These are phyloP conservation scores for Solea solea DNA, from an alignment of 2,113 vertebrate genomes.

Conservation along the genomic window DNA sequence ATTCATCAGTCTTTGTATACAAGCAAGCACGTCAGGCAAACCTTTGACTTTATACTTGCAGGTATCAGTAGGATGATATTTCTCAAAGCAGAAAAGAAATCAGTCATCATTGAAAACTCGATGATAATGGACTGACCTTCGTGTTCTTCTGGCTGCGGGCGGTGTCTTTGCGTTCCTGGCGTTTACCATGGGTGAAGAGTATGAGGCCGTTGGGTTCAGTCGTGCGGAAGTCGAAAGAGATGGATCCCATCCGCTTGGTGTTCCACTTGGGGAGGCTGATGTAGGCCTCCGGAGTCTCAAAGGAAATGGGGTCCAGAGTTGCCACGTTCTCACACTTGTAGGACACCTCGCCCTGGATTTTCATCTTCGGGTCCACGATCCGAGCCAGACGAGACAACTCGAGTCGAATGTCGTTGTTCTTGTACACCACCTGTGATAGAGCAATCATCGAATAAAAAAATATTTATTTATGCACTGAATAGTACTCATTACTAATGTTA, in stretches of 20 bases:
- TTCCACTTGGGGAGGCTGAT: slow-evolving; percentile 99
- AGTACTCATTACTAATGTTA: not conserved
- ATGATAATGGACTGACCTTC: slow-evolving; percentile 73
- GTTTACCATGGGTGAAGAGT: slow-evolving; percentile 97
- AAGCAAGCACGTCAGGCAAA: not conserved
- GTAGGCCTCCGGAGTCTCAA: slow-evolving; percentile 97
- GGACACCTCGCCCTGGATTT: slow-evolving; percentile 97
- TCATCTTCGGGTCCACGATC: slow-evolving; percentile 98
- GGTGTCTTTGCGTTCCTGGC: slow-evolving; percentile 92
- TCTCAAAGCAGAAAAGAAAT: not conserved
- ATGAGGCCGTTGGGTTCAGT: slow-evolving; percentile 97
- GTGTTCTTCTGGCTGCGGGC: slow-evolving; percentile 94
- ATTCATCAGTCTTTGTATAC: not conserved
- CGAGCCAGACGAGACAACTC: slow-evolving; percentile 96
- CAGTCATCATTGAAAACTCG: not conserved
- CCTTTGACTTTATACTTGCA: not conserved
- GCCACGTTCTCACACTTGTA: slow-evolving; percentile 97
- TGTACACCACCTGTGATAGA: slow-evolving; percentile 92
- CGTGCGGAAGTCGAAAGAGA: slow-evolving; percentile 97
- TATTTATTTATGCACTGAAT: not conserved
- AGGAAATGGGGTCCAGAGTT: slow-evolving; percentile 96
- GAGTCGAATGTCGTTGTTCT: slow-evolving; percentile 98
- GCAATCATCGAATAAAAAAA: not conserved
- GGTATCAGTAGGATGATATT: not conserved
- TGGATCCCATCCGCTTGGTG: slow-evolving; percentile 98